These are phyloP conservation scores for Percina caprodes DNA, from an alignment of 2,113 vertebrate genomes.

Conservation along the genomic window DNA sequence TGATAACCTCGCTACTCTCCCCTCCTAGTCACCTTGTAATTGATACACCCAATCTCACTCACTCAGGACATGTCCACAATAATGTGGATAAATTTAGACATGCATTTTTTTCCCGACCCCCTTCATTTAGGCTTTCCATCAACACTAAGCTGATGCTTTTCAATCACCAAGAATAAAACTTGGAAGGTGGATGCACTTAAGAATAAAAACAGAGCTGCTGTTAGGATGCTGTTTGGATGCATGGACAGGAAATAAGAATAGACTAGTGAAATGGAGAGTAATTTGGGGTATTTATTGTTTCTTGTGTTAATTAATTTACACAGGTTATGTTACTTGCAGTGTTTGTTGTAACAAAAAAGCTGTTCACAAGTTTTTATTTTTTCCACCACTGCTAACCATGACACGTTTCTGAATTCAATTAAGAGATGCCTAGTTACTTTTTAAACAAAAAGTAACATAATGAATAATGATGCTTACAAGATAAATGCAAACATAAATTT, in stretches of 20 bases:
- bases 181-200: neutral
- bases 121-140: neutral
- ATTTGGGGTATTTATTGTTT: neutral
- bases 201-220: neutral
- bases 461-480: neutral
- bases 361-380: neutral
- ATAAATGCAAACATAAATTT: neutral
- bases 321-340: neutral
- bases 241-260: neutral
- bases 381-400: neutral
- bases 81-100: slow-evolving; percentile 21
- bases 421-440: neutral
- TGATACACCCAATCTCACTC: slow-evolving; percentile 76
- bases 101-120: neutral
- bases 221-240: neutral
- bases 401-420: neutral
- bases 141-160: neutral
- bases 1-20: slow-evolving; percentile 82
- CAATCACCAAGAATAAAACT: neutral
- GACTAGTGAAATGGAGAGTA: neutral
- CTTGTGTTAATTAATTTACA: slow-evolving; percentile 3
- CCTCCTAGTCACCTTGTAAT: slow-evolving; percentile 80
- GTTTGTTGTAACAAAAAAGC: neutral
- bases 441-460: neutral
- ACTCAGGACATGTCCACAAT: slow-evolving; percentile 47